Conservation (phyloP, 2,888 invertebrate genomes). For the Quadroppia sp. region DNA sequence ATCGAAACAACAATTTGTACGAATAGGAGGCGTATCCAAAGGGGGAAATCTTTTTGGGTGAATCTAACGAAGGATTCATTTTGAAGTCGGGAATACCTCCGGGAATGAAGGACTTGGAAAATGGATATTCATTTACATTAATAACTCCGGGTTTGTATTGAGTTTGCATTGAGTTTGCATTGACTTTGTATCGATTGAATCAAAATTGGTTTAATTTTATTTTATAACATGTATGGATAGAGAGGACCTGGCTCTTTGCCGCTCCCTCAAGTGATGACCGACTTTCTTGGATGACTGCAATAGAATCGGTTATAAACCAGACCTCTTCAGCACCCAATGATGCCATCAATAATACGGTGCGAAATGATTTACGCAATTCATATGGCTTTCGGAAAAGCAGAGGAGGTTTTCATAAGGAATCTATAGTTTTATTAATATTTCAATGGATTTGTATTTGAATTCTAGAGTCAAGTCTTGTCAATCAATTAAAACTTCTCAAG, state of each 20-base stretch:
- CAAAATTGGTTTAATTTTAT: not conserved
- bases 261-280: constrained; percentile 71
- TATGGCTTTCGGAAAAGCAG: not conserved
- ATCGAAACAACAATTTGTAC: not conserved
- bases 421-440: not conserved
- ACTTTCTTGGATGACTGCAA: constrained; percentile 71
- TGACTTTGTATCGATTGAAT: not conserved
- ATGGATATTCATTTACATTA: constrained; percentile 74
- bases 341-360: constrained; percentile 31
- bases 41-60: constrained; percentile 82
- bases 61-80: constrained; percentile 69
- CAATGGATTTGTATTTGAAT: not conserved
- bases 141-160: constrained; percentile 61
- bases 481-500: not conserved
- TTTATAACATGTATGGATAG: not conserved
- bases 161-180: not conserved
- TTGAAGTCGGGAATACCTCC: constrained; percentile 65
- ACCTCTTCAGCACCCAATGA: constrained; percentile 39
- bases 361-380: constrained; percentile 31
- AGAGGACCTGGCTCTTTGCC: constrained; percentile 69
- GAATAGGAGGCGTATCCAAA: constrained; percentile 75
- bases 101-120: constrained; percentile 63
- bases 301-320: constrained; percentile 66
- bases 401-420: not conserved
- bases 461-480: not conserved